phyloP scores from a whole-genome alignment of 2,797 vertebrate species.

The Cygnus olor region DNA sequence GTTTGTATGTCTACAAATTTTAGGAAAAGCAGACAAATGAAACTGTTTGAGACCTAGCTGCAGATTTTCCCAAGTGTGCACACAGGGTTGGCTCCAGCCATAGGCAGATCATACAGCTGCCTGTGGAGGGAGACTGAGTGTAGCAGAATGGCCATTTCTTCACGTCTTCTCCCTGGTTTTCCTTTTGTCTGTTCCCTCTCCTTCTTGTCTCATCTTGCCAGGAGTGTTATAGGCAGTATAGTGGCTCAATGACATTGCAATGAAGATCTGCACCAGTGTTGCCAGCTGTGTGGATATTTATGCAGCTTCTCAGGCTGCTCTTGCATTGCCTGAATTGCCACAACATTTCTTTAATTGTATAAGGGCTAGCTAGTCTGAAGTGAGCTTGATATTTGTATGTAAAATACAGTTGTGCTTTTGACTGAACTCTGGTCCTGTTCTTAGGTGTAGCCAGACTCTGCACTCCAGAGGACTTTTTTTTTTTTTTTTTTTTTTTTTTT shows the following conservation, averaged over 20 bases:
- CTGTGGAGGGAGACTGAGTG: conserved; percentile 20
- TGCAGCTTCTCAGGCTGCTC: background rate
- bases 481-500: no score
- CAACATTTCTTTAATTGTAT: background rate
- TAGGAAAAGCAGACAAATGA: background rate
- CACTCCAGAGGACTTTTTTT: background rate
- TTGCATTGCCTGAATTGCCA: background rate
- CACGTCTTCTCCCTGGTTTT: background rate
- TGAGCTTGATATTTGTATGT: background rate
- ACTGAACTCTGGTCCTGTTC: background rate
- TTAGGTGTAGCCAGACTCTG: background rate
- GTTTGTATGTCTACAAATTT: background rate
- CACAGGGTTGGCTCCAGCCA: background rate
- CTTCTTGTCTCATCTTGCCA: background rate
- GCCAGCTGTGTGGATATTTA: background rate
- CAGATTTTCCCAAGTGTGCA: background rate
- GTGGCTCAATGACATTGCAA: background rate
- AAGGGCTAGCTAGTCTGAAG: background rate
- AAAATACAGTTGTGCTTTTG: background rate
- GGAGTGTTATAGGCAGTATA: background rate
- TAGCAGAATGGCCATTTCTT: background rate
- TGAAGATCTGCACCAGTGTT: background rate
- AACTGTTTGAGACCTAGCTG: background rate
- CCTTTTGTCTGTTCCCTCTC: background rate
- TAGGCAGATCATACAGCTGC: background rate